Evolutionary conservation across 2,113 vertebrate genomes (phyloP).

Genomic region (Macroglossus sobrinus): DNA sequence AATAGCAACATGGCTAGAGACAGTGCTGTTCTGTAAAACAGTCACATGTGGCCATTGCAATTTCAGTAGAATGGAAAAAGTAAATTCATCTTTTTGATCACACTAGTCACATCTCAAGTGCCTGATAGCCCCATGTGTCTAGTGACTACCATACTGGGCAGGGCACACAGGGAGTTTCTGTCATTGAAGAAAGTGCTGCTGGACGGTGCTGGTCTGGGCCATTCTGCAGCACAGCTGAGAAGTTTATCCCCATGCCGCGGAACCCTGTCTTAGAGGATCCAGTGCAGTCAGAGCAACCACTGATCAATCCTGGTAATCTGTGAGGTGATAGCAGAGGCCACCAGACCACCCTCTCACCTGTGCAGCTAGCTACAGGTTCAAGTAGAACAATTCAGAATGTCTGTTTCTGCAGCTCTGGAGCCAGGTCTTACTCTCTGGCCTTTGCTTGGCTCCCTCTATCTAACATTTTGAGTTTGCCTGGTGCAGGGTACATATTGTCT

Average conservation of each 20-base stretch:
- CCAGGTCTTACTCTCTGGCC: neutral
- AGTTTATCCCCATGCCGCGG: no score
- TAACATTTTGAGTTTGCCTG: no score
- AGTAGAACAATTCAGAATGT: neutral
- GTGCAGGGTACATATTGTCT: neutral
- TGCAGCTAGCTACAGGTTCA: neutral
- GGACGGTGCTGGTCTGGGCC: no score
- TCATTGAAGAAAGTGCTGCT: no score
- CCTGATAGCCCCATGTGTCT: neutral
- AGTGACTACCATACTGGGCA: neutral
- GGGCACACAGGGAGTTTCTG: neutral
- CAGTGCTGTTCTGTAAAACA: rapidly evolving
- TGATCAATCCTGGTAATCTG: neutral
- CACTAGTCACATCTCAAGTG: neutral
- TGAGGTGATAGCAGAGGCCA: neutral
- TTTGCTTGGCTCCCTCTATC: neutral
- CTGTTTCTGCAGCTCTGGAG: neutral
- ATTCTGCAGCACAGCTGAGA: neutral
- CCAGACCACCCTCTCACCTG: neutral
- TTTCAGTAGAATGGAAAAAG: neutral
- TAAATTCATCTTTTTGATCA: neutral
- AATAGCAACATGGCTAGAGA: neutral
- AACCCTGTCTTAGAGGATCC: neutral
- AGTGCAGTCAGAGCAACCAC: rapidly evolving
- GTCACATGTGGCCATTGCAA: neutral